These are phyloP conservation scores for Euproctis similis DNA, from an alignment of 2,888 invertebrate species.

Conservation along the genomic window DNA sequence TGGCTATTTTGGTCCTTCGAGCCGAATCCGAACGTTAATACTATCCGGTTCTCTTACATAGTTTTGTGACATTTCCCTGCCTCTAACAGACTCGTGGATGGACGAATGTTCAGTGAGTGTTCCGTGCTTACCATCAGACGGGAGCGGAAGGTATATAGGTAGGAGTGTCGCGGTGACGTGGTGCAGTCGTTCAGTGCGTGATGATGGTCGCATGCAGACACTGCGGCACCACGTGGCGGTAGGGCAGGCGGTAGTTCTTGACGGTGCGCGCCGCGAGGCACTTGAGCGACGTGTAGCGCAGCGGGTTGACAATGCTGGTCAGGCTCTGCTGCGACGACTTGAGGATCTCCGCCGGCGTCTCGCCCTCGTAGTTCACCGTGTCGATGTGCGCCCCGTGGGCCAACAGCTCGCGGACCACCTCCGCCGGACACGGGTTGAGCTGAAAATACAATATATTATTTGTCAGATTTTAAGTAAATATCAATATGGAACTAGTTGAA, in stretches of 20 bases:
- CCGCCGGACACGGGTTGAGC: slow-evolving; percentile 79
- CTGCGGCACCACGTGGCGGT: slow-evolving; percentile 73
- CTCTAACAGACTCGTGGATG: too few species aligned
- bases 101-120: too few species aligned
- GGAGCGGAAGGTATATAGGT: too few species aligned
- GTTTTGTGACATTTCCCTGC: too few species aligned
- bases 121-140: too few species aligned
- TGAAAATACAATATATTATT: slow-evolving; percentile 23
- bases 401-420: slow-evolving; percentile 83
- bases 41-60: too few species aligned
- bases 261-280: slow-evolving; percentile 91
- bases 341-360: slow-evolving; percentile 83
- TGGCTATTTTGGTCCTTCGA: too few species aligned
- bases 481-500: too few species aligned
- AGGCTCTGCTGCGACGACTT: slow-evolving; percentile 74
- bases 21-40: too few species aligned
- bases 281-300: slow-evolving; percentile 86
- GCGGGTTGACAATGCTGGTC: slow-evolving; percentile 82
- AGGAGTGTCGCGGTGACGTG: too few species aligned
- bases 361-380: slow-evolving; percentile 84
- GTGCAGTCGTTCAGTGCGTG: slow-evolving; percentile 62
- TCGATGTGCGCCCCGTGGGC: slow-evolving; percentile 90
- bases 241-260: slow-evolving; percentile 80
- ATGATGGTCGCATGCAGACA: slow-evolving; percentile 67
- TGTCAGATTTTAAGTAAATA: too few species aligned